These are phyloP conservation scores for Arnoldichthys spilopterus DNA, from an alignment of 2,797 vertebrate genomes.

Conservation along the genomic window DNA sequence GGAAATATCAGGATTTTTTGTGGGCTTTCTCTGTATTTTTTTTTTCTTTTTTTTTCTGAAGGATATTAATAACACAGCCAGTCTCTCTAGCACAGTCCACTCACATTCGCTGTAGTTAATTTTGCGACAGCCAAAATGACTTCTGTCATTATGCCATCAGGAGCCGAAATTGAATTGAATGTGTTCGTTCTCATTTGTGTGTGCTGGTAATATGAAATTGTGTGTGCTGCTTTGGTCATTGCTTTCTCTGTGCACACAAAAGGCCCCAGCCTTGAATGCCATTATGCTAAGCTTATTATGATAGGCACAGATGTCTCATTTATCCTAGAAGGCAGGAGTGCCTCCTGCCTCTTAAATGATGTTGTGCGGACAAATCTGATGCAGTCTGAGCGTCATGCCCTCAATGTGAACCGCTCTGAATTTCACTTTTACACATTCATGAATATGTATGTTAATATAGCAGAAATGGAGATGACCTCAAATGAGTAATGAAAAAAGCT, in stretches of 20 bases:
- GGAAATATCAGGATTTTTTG: background rate
- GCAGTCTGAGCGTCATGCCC: constrained; percentile 32
- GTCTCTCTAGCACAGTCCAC: constrained; percentile 12
- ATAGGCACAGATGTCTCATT: constrained; percentile 56
- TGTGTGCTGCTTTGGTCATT: constrained; percentile 39
- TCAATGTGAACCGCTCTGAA: constrained; percentile 19
- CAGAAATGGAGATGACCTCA: constrained; percentile 12
- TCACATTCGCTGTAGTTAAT: constrained; percentile 50
- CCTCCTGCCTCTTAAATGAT: constrained; percentile 45
- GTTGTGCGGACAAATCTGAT: constrained; percentile 45
- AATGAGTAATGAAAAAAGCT: background rate
- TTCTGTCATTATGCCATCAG: constrained; percentile 41
- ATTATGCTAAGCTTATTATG: constrained; percentile 54
- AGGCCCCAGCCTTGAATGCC: constrained; percentile 35
- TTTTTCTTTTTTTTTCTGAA: background rate
- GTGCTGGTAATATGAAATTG: constrained; percentile 43
- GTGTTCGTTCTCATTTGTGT: constrained; percentile 22
- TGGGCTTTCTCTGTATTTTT: background rate
- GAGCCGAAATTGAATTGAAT: constrained; percentile 40
- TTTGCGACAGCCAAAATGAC: constrained; percentile 44
- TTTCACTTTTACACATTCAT: background rate
- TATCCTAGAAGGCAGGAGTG: constrained; percentile 34
- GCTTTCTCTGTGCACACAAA: constrained; percentile 41
- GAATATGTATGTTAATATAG: constrained; percentile 35
- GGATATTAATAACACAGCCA: constrained; percentile 15